These are phyloP conservation scores for Drosophila suboccidentalis DNA, from an alignment of 2,888 invertebrate species.

Conservation along the genomic window DNA sequence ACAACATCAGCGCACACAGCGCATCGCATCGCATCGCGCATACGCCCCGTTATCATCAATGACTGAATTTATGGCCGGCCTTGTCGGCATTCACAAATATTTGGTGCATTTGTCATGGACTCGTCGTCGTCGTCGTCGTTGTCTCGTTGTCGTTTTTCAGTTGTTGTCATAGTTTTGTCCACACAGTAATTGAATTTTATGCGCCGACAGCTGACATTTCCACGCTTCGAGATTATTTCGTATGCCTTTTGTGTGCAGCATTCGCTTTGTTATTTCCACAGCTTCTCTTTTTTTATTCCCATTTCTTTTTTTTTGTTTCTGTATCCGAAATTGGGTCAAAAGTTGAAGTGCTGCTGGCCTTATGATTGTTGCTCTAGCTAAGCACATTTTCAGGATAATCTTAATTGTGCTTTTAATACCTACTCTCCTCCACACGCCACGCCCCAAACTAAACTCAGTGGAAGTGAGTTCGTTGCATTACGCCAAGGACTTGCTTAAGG, in stretches of 20 bases:
- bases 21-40: constrained; percentile 41
- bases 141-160: not conserved
- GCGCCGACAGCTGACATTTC: constrained; percentile 45
- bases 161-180: constrained; percentile 16
- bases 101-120: constrained; percentile 50
- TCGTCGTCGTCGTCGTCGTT: constrained; percentile 21
- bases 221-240: constrained; percentile 18
- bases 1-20: constrained; percentile 34
- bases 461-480: constrained; percentile 69
- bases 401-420: constrained; percentile 58
- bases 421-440: no score
- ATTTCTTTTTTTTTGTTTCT: constrained; percentile 8
- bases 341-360: constrained; percentile 45
- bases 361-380: constrained; percentile 41
- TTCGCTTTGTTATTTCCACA: constrained; percentile 13
- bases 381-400: constrained; percentile 63
- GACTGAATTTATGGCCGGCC: constrained; percentile 63
- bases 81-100: constrained; percentile 55
- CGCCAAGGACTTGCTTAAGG: constrained; percentile 66
- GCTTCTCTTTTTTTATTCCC: no score
- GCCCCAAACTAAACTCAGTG: not conserved
- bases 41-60: constrained; percentile 68
- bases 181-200: constrained; percentile 62
- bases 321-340: constrained; percentile 64
- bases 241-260: constrained; percentile 17